phyloP scores from a whole-genome alignment of 2,797 vertebrate genomes.

The Lutjanus campechanus region DNA sequence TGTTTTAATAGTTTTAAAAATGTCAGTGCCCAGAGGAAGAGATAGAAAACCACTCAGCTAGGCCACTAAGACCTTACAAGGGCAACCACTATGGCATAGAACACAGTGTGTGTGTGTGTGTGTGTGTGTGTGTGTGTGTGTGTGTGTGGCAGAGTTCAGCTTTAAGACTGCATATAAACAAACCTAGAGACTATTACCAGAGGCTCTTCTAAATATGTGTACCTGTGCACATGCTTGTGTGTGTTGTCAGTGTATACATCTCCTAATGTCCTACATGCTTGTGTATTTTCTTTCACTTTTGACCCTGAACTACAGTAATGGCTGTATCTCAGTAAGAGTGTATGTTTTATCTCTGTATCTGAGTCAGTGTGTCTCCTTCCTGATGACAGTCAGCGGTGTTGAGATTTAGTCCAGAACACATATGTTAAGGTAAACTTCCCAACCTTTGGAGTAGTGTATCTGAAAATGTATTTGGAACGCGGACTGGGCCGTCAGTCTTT shows the following conservation, averaged over 20 bases:
- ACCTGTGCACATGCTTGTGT: not conserved
- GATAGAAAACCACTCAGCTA: constrained; percentile 33
- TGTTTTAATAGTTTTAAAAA: constrained; percentile 19
- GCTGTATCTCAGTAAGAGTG: not conserved
- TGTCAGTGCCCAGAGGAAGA: not conserved
- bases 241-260: not conserved
- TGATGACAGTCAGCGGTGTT: constrained; percentile 19
- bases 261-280: not conserved
- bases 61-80: constrained; percentile 55
- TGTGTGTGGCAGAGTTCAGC: constrained; percentile 23
- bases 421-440: constrained; percentile 24
- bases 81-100: constrained; percentile 38
- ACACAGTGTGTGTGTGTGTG: constrained; percentile 16
- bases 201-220: constrained; percentile 9
- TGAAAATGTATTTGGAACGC: not conserved
- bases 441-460: not conserved
- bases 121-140: constrained; percentile 12
- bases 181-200: constrained; percentile 41
- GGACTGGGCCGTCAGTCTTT: not conserved
- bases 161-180: constrained; percentile 56
- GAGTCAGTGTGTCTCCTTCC: constrained; percentile 18
- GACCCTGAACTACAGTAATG: constrained; percentile 4
- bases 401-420: constrained; percentile 38
- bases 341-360: constrained; percentile 34
- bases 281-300: constrained; percentile 15